Conservation (phyloP, 2,888 invertebrate genomes). For the Tetragonisca angustula region DNA sequence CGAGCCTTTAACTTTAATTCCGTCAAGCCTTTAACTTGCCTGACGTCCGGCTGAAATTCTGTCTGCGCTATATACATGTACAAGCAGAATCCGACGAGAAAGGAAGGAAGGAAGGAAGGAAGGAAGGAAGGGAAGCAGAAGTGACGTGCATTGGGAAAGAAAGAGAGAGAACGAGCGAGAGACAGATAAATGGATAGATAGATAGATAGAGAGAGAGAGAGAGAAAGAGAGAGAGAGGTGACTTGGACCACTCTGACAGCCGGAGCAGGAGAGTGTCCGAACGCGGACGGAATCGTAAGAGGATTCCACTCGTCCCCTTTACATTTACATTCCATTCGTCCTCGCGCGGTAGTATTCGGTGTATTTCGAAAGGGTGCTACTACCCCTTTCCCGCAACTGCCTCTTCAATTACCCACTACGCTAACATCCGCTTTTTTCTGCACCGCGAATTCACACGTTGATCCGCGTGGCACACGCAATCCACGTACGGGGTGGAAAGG, state of each 20-base stretch:
- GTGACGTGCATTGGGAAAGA: not conserved
- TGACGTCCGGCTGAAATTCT: slow-evolving; percentile 21
- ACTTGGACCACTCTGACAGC: slow-evolving; percentile 57
- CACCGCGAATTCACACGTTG: not conserved
- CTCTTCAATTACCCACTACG: slow-evolving; percentile 32
- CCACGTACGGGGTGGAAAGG: not conserved
- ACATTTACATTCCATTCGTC: slow-evolving; percentile 69
- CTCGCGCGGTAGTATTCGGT: slow-evolving; percentile 32
- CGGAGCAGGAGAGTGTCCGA: slow-evolving; percentile 60
- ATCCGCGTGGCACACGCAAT: not conserved
- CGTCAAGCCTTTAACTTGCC: slow-evolving; percentile 2
- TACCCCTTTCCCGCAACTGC: slow-evolving; percentile 3
- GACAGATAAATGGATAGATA: not conserved
- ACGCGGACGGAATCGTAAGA: slow-evolving; percentile 73
- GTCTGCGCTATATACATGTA: not conserved
- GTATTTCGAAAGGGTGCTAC: slow-evolving; percentile 49
- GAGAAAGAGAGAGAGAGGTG: not conserved
- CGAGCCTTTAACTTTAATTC: not conserved
- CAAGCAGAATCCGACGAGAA: no score
- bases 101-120: not conserved
- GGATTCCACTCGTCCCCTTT: slow-evolving; percentile 54
- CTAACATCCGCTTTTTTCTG: slow-evolving; percentile 31
- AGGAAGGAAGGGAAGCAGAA: not conserved
- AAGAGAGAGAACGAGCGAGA: not conserved
- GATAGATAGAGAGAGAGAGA: not conserved